Evolutionary conservation across 2,888 invertebrate genomes (phyloP).

Genomic region (Rotaria sp.): DNA sequence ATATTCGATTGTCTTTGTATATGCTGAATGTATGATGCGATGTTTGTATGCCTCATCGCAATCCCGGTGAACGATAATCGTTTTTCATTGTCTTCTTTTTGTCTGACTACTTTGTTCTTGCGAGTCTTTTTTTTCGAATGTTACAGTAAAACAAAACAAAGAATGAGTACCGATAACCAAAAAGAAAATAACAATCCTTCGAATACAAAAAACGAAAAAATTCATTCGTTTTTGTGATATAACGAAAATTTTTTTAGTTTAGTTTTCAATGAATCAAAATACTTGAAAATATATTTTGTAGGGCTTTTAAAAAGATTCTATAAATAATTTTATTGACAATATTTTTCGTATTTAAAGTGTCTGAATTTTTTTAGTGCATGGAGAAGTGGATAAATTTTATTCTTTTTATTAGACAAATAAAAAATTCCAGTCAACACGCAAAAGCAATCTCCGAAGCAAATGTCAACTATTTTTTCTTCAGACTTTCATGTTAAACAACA

Average conservation of each 20-base stretch:
- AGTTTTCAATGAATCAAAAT: background rate
- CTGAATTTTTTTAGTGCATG: background rate
- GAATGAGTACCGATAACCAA: background rate
- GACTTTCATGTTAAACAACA: background rate
- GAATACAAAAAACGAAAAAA: background rate
- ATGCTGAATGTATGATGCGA: background rate
- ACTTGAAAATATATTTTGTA: background rate
- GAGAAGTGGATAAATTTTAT: background rate
- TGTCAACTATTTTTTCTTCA: background rate
- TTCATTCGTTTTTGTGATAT: too few species aligned
- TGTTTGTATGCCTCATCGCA: background rate
- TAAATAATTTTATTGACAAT: background rate
- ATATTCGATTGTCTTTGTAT: background rate
- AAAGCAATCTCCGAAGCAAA: background rate
- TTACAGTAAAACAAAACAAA: background rate
- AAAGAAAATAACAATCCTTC: background rate
- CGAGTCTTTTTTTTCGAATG: background rate
- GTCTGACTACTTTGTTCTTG: background rate
- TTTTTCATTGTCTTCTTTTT: background rate
- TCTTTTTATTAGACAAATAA: background rate
- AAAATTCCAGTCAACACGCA: background rate
- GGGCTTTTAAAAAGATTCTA: background rate
- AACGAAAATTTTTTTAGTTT: too few species aligned
- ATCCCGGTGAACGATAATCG: conserved; percentile 10
- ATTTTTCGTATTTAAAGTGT: background rate